These are phyloP conservation scores for Salticus scenicus DNA, from an alignment of 2,888 invertebrate genomes.

Conservation along the genomic window DNA sequence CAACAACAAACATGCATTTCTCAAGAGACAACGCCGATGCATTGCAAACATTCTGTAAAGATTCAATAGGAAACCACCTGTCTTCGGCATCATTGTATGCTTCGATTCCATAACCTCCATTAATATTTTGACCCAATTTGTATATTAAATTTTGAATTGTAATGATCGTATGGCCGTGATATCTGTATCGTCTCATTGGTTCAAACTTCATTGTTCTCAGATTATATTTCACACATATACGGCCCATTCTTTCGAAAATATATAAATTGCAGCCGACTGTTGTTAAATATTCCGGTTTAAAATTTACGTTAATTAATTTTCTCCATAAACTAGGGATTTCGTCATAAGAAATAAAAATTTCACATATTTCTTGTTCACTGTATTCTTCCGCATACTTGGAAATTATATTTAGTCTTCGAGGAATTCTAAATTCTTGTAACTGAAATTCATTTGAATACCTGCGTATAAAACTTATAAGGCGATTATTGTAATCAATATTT, in stretches of 20 bases:
- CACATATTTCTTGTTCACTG: too few relatives aligned
- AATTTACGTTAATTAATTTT: background rate
- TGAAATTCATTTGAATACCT: too few relatives aligned
- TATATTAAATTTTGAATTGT: conserved; percentile 10
- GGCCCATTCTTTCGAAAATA: conserved; percentile 23
- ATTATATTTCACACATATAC: background rate
- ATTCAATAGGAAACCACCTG: background rate
- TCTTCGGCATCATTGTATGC: background rate
- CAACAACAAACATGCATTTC: conserved; percentile 29
- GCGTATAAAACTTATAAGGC: too few relatives aligned
- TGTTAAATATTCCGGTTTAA: conserved; percentile 16
- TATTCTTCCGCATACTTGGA: too few relatives aligned
- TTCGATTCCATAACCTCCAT: background rate
- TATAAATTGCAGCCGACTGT: conserved; percentile 13
- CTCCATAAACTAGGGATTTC: conserved; percentile 16
- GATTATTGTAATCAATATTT: too few relatives aligned
- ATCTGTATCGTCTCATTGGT: background rate
- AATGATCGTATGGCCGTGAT: conserved; percentile 1
- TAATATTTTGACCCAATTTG: background rate
- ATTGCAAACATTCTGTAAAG: background rate
- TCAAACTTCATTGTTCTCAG: background rate
- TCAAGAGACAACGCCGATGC: background rate
- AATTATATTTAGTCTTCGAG: too few relatives aligned
- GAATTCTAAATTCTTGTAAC: too few relatives aligned
- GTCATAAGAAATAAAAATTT: conserved; percentile 6